Conservation (phyloP, 1,140 invertebrate species). For the Cherax quadricarinatus region DNA sequence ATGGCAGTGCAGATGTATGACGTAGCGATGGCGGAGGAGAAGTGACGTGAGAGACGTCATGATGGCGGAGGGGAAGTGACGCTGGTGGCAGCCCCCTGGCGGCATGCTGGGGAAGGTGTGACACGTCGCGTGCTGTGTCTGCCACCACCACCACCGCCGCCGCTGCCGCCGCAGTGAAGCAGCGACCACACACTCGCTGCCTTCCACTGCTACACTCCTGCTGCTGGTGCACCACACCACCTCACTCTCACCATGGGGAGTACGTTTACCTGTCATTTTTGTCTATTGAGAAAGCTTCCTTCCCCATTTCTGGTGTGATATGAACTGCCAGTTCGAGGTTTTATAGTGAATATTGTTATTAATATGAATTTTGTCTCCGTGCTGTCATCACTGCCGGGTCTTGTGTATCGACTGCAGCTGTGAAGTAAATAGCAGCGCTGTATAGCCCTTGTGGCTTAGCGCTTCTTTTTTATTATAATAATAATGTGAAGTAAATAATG, state of each 20-base stretch:
- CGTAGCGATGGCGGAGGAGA: no score
- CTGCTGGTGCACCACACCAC: background rate
- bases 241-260: conserved; percentile 40
- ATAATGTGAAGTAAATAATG: background rate
- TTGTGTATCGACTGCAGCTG: background rate
- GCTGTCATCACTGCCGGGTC: background rate
- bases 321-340: background rate
- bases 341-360: background rate
- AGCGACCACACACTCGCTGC: background rate
- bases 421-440: background rate
- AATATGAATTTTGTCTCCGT: background rate
- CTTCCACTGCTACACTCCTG: background rate
- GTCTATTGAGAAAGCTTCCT: no score
- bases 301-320: no score
- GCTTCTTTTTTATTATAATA: no score
- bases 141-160: no score
- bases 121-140: conserved; percentile 55
- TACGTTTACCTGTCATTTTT: conserved; percentile 1
- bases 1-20: no score
- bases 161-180: no score
- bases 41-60: background rate
- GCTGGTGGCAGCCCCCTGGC: conserved; percentile 21
- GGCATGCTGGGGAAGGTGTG: background rate
- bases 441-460: no score
- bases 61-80: conserved; percentile 58